phyloP scores from a whole-genome alignment of 2,888 invertebrate genomes.

The Nasonia oneida region DNA sequence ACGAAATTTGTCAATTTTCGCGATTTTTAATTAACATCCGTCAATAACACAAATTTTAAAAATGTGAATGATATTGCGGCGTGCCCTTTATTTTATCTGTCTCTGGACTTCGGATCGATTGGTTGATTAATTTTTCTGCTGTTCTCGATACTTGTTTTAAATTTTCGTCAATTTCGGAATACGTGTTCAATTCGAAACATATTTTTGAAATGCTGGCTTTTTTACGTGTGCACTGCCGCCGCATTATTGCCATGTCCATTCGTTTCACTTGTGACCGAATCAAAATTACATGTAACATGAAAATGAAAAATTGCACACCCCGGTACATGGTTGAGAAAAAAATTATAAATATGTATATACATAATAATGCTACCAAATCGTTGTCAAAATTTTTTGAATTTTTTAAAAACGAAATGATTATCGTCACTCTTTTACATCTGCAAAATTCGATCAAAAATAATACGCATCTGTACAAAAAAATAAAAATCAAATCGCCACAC shows the following conservation, averaged over 20 bases:
- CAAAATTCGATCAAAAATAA: conserved; percentile 54
- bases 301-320: conserved; percentile 67
- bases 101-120: conserved; percentile 53
- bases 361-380: conserved; percentile 28
- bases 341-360: conserved; percentile 11
- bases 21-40: neutral
- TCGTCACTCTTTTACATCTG: conserved; percentile 33
- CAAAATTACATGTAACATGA: conserved; percentile 54
- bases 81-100: conserved; percentile 52
- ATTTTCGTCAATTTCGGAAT: conserved; percentile 37
- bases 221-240: conserved; percentile 74
- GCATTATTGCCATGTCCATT: conserved; percentile 73
- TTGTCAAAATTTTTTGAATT: conserved; percentile 25
- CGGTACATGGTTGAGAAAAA: conserved; percentile 70
- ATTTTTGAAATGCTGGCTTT: conserved; percentile 73
- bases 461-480: conserved; percentile 55
- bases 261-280: conserved; percentile 66
- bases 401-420: conserved; percentile 21
- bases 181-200: conserved; percentile 63
- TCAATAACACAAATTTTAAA: conserved; percentile 19
- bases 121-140: conserved; percentile 48
- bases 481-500: conserved; percentile 60
- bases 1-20: neutral
- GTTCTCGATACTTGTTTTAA: conserved; percentile 21
- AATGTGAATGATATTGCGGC: conserved; percentile 50